These are phyloP conservation scores for Oligia strigilis DNA, from an alignment of 2,888 invertebrate species.

Conservation along the genomic window DNA sequence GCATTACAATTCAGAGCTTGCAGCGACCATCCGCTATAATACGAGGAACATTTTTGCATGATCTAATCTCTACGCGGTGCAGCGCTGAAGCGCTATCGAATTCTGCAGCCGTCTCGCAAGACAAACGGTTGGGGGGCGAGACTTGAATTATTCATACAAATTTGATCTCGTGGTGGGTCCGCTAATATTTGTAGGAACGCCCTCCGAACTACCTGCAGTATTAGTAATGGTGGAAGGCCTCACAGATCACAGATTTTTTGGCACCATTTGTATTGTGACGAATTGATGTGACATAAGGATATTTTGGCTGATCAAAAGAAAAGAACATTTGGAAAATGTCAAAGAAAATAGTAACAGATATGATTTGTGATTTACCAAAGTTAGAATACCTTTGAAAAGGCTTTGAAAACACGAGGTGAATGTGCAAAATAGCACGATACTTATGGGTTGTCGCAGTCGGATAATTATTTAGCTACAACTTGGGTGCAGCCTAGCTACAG, in stretches of 20 bases:
- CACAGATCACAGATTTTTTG: not conserved
- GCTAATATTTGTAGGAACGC: constrained; percentile 55
- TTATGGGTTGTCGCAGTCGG: not conserved
- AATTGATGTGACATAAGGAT: not conserved
- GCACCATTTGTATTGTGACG: not conserved
- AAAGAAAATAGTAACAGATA: not conserved
- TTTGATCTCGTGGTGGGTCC: constrained; percentile 58
- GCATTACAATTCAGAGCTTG: constrained; percentile 51
- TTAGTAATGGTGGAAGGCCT: not conserved
- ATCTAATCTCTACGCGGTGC: constrained; percentile 59
- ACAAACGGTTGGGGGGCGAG: constrained; percentile 53
- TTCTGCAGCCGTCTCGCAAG: constrained; percentile 58
- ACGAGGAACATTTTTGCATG: constrained; percentile 61
- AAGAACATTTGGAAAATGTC: not conserved
- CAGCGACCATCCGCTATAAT: constrained; percentile 52
- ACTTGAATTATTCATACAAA: constrained; percentile 60
- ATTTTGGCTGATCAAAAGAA: not conserved
- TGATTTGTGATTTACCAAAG: not conserved
- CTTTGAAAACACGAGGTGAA: not conserved
- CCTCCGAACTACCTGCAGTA: constrained; percentile 29
- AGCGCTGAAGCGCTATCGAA: constrained; percentile 64
- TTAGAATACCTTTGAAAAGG: not conserved
- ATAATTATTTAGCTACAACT: not conserved
- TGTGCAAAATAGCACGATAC: not conserved
- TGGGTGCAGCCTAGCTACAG: not conserved